phyloP scores from a whole-genome alignment of 1,140 invertebrate species.

The Stratiolaelaps scimitus region DNA sequence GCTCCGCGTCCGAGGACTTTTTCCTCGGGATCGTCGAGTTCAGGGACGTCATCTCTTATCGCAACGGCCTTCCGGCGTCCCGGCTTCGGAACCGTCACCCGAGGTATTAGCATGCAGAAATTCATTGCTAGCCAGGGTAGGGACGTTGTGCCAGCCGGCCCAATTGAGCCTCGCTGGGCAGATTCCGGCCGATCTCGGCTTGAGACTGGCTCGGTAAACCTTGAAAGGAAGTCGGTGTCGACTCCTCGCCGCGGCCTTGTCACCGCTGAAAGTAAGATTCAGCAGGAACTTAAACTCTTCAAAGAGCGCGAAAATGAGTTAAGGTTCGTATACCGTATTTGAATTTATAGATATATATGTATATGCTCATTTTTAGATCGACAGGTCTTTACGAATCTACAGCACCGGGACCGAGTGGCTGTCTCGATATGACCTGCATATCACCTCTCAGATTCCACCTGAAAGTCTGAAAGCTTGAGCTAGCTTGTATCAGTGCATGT shows the following conservation, averaged over 20 bases:
- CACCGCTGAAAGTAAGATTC: slow-evolving; percentile 58
- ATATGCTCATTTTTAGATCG: not conserved
- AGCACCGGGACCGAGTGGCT: no score
- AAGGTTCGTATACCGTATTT: slow-evolving; percentile 43
- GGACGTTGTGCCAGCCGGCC: slow-evolving; percentile 23
- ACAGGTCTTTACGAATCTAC: not conserved
- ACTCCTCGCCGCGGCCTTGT: slow-evolving; percentile 27
- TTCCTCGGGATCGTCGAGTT: slow-evolving; percentile 32
- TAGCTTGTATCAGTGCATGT: no score
- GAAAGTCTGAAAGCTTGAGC: no score
- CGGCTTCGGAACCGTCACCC: slow-evolving; percentile 44
- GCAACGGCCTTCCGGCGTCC: slow-evolving; percentile 26
- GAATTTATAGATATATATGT: not conserved
- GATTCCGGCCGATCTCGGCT: not conserved
- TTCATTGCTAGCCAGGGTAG: slow-evolving; percentile 59
- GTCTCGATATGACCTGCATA: no score
- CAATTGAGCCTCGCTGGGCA: slow-evolving; percentile 19
- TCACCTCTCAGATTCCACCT: no score
- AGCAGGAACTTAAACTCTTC: slow-evolving; percentile 59
- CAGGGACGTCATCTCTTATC: slow-evolving; percentile 26
- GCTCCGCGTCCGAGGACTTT: slow-evolving; percentile 30
- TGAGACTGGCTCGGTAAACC: slow-evolving; percentile 9
- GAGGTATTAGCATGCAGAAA: slow-evolving; percentile 57
- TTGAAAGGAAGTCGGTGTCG: not conserved
- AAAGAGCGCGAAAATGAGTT: slow-evolving; percentile 58